Evolutionary conservation across 2,113 vertebrate genomes (phyloP).

Genomic region (Herpetotheres cachinnans): DNA sequence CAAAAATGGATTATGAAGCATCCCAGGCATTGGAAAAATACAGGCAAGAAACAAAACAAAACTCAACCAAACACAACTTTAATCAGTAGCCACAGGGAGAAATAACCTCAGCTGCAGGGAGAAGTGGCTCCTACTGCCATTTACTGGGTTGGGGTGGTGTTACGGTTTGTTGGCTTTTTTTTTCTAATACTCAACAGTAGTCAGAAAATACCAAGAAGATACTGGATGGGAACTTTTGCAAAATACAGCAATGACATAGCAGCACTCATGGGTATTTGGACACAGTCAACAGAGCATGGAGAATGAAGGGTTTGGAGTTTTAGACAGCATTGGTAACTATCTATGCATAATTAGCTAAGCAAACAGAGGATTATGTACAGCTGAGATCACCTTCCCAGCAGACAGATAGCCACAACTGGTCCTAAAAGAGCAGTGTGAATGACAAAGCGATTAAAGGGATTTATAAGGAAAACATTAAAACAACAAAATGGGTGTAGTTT

Average conservation of each 20-base stretch:
- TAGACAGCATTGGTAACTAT: not conserved
- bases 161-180: too few species aligned
- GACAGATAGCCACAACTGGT: not conserved
- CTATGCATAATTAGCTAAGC: not conserved
- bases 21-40: not conserved
- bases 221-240: not conserved
- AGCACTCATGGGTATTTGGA: not conserved
- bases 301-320: not conserved
- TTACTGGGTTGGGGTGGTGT: not conserved
- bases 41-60: not conserved
- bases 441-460: not conserved
- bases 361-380: not conserved
- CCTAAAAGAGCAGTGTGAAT: not conserved
- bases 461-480: not conserved
- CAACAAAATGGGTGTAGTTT: not conserved
- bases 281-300: not conserved
- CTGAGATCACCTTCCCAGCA: not conserved
- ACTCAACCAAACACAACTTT: not conserved
- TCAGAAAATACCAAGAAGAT: not conserved
- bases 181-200: not conserved
- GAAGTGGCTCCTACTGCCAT: not conserved
- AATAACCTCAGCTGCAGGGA: not conserved
- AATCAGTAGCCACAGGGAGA: not conserved
- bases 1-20: not conserved
- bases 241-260: not conserved